Evolutionary conservation across 2,888 invertebrate species (phyloP), one percentile per base, ranked within the genome.

Genomic region (Lithophane leautieri): DNA sequence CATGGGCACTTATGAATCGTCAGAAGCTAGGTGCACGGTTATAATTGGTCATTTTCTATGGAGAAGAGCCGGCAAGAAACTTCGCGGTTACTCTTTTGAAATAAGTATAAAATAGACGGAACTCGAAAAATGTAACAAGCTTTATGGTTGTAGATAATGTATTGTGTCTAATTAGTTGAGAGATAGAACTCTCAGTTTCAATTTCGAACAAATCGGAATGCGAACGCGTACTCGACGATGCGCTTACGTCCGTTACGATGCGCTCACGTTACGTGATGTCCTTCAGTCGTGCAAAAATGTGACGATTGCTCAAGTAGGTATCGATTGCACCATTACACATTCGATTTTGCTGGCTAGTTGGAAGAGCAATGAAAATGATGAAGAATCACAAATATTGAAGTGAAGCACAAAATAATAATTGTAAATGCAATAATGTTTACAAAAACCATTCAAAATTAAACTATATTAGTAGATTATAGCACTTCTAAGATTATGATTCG

Each of bases 401-500:
- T 71, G 4, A 40, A 14, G 9, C 2, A 22, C 1, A 22, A 52
- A 52, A 44, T 40, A 14, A 47, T 4, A 25, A 60, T 22, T 19
- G 0, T 1, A 40, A 58, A 19, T 67, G 34, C 34, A 34, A 34
- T 34, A n/a, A n/a, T n/a, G 12, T 22, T 19, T 22, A 52, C n/a
- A 54, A 47, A n/a, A n/a, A n/a, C n/a, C 0, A 42, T 16, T 40
- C 12, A 50, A 67, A 22, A 47, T 56, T 12, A 2, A 25, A 40
- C 40, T 34, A 22, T 14, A 34, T 68, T 40, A 52, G 25, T 14
- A 60, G 6, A 52, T 73, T 56, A n/a, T 42, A 42, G 22, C 16
- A 54, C 54, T 79, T 40, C 28, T 54, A 54, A 73, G 52, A 61
- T 42, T 65, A 9, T 58, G 42, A 73, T 61, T 28, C 34, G 25